These are phyloP conservation scores for Ptilorrhoa leucosticta DNA, from an alignment of 2,113 vertebrate genomes.

Conservation along the genomic window DNA sequence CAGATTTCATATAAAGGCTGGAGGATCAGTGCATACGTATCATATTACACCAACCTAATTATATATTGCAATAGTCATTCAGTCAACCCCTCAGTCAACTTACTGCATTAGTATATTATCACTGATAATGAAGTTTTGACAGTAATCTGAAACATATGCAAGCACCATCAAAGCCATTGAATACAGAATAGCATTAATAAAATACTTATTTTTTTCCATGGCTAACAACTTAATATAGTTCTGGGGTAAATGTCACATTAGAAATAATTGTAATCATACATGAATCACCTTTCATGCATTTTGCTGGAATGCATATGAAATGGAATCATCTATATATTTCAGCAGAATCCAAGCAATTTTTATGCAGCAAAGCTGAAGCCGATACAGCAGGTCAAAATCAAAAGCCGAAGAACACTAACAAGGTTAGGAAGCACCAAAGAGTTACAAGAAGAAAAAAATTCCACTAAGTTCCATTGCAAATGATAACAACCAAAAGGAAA, in stretches of 20 bases:
- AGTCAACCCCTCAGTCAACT: constrained; percentile 43
- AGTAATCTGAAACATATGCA: constrained; percentile 68
- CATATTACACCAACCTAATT: constrained; percentile 44
- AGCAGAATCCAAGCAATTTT: not conserved
- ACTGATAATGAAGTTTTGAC: constrained; percentile 60
- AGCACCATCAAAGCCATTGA: constrained; percentile 27
- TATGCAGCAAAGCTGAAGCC: not conserved
- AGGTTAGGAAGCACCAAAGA: not conserved
- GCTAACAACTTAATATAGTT: constrained; percentile 32
- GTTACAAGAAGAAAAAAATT: not conserved
- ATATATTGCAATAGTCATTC: constrained; percentile 53
- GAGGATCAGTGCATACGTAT: constrained; percentile 39
- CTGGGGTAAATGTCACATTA: constrained; percentile 3
- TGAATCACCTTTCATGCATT: not conserved
- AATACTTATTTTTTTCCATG: not conserved
- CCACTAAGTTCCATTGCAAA: not conserved
- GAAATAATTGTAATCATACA: not conserved
- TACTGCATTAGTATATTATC: constrained; percentile 59
- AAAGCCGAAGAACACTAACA: not conserved
- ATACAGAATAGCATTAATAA: not conserved
- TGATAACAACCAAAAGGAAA: not conserved
- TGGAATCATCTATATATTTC: not conserved
- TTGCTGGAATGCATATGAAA: not conserved
- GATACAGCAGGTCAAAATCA: not conserved
- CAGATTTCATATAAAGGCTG: constrained; percentile 40